Evolutionary conservation across 2,888 invertebrate species (phyloP).

Genomic region (Caenorhabditis sp.): DNA sequence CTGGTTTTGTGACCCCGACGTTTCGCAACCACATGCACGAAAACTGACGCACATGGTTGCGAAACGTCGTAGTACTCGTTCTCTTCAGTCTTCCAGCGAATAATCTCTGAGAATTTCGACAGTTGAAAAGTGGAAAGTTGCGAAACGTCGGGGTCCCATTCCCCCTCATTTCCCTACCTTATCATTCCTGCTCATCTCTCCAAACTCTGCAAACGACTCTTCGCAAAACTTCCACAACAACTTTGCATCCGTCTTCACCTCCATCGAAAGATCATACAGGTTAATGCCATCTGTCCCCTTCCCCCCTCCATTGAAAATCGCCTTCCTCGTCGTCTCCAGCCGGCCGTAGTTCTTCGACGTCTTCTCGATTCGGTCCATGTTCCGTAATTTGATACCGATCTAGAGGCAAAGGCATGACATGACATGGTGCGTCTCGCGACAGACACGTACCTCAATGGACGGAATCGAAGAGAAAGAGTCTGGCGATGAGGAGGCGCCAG

Average conservation of each 20-base stretch:
- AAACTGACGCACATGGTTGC: no score
- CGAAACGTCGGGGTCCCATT: no score
- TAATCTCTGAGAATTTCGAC: no score
- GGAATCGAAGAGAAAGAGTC: background rate
- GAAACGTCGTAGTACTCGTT: no score
- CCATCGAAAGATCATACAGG: slow-evolving; percentile 40
- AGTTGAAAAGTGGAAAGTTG: no score
- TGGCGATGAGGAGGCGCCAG: slow-evolving; percentile 20
- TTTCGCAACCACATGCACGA: no score
- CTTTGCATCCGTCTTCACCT: slow-evolving; percentile 50
- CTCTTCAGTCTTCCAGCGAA: no score
- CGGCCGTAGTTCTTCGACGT: slow-evolving; percentile 22
- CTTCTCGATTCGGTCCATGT: slow-evolving; percentile 9
- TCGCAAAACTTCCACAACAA: slow-evolving; percentile 50
- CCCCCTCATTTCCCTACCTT: no score
- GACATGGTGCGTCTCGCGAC: no score
- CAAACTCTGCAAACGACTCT: slow-evolving; percentile 41
- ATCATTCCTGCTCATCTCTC: slow-evolving; percentile 10
- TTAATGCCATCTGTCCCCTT: slow-evolving; percentile 8
- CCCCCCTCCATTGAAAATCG: slow-evolving; percentile 13
- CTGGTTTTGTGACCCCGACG: no score
- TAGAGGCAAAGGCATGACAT: no score
- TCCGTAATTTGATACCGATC: slow-evolving; percentile 17
- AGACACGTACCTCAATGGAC: slow-evolving; percentile 10
- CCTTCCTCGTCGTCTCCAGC: slow-evolving; percentile 30